These are phyloP conservation scores for Gryllus longicercus DNA, from an alignment of 2,888 invertebrate genomes.

Conservation along the genomic window DNA sequence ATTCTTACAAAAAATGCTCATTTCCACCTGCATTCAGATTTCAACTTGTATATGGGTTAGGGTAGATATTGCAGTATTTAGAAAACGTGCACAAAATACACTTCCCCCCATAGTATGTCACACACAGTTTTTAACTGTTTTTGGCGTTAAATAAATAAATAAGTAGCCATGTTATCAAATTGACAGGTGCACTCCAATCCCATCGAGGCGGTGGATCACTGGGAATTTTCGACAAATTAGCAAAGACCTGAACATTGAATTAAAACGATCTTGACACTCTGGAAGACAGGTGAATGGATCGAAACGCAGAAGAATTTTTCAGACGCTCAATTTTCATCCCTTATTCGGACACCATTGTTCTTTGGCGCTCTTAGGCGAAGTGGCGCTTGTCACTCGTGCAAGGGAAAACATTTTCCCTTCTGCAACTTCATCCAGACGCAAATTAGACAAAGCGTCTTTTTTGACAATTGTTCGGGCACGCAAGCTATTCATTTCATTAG, in stretches of 20 bases:
- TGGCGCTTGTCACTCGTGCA: not conserved
- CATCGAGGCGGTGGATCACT: not conserved
- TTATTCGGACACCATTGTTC: slow-evolving; percentile 23
- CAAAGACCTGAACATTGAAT: not conserved
- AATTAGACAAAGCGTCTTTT: not conserved
- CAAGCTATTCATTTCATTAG: too few relatives aligned
- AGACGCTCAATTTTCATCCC: slow-evolving; percentile 21
- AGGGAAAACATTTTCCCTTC: not conserved
- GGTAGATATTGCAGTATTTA: too few relatives aligned
- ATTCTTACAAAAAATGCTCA: too few relatives aligned
- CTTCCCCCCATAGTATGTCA: too few relatives aligned
- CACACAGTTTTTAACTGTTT: too few relatives aligned
- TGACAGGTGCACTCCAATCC: slow-evolving; percentile 21
- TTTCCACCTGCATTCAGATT: too few relatives aligned
- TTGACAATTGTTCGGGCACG: slow-evolving; percentile 4
- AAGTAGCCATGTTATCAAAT: slow-evolving; percentile 19
- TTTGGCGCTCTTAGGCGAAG: slow-evolving; percentile 20
- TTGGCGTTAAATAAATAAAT: not conserved
- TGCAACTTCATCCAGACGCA: not conserved
- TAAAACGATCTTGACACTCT: not conserved
- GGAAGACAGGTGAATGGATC: not conserved
- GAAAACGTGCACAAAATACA: too few relatives aligned
- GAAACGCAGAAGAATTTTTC: not conserved
- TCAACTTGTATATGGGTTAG: too few relatives aligned
- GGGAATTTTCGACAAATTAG: not conserved